Evolutionary conservation across 2,797 vertebrate genomes (phyloP).

Genomic region (Rhodeus uyekii): DNA sequence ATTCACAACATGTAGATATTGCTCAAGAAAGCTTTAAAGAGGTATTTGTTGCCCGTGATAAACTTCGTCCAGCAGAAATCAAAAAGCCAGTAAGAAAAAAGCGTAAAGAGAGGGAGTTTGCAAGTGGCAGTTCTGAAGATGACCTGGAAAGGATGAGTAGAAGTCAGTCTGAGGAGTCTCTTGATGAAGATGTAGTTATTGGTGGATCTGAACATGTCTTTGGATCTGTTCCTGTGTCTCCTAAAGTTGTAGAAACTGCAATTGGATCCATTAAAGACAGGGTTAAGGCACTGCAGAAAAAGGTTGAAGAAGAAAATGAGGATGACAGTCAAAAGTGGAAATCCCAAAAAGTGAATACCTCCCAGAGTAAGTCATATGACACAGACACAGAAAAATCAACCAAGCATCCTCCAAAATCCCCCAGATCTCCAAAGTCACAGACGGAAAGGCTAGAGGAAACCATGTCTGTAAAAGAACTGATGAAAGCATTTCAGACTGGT

Average conservation of each 20-base stretch:
- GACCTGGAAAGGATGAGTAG: slow-evolving; percentile 78
- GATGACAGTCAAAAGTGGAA: slow-evolving; percentile 71
- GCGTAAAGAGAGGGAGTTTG: slow-evolving; percentile 77
- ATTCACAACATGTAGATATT: slow-evolving; percentile 65
- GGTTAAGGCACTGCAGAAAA: slow-evolving; percentile 91
- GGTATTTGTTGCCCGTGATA: slow-evolving; percentile 65
- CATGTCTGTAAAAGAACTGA: slow-evolving; percentile 94
- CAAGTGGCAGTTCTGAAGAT: slow-evolving; percentile 76
- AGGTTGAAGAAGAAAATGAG: slow-evolving; percentile 86
- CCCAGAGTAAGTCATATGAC: slow-evolving; percentile 52
- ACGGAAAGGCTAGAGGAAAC: slow-evolving; percentile 93
- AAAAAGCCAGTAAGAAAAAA: slow-evolving; percentile 92
- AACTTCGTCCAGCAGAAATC: slow-evolving; percentile 79
- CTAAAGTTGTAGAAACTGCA: slow-evolving; percentile 91
- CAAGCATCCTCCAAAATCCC: slow-evolving; percentile 74
- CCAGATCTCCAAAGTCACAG: slow-evolving; percentile 79
- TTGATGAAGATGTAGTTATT: slow-evolving; percentile 78
- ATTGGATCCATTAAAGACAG: slow-evolving; percentile 97
- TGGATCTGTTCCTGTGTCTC: slow-evolving; percentile 79
- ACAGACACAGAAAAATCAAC: slow-evolving; percentile 69
- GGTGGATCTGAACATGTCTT: slow-evolving; percentile 56
- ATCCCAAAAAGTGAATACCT: slow-evolving; percentile 64
- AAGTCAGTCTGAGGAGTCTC: slow-evolving; percentile 79
- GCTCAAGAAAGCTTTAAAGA: slow-evolving; percentile 73
- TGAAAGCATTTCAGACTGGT: slow-evolving; percentile 96